Evolutionary conservation across 2,888 invertebrate species (phyloP), one percentile per base, ranked within the genome.

Genomic region (Venustoraphidia nigricollis): DNA sequence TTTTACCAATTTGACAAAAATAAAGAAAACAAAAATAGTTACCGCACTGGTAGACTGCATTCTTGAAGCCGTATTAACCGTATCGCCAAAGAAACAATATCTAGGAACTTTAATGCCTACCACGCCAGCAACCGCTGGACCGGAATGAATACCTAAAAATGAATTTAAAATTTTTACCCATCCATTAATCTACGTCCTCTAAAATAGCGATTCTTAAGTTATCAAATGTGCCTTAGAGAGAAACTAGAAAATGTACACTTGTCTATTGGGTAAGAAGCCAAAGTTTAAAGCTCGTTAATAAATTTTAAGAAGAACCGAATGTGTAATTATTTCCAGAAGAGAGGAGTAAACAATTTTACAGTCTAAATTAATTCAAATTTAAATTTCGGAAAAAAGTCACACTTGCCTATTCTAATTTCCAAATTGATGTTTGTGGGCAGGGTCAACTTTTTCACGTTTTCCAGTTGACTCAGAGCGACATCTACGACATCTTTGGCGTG

Each of bases 31-130:
- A 36, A 53, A 47, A 11, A 27, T 27, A 27, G 27, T 62, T 62
- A 79, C 80, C 64, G 69, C 59, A 55, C 79, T 74, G 17, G 75
- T 73, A 1, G 79, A 76, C 62, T 92, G 91, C 90, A 92, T 91
- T 50, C 92, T 75, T 3, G 91, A 88, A 2, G 92, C 92, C 0
- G 89, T 91, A 62, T 93, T 93, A 13, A 93, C 88, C 0, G 91
- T 87, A 63, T 91, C 91, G 0, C 92, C 92, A 53, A 92, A 92
- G 44, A 93, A 79, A 58, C 91, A 92, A 64, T 89, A 91, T 55
- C 90, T 75, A 0, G 89, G 90, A 46, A 88, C 79, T 59, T 88
- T 85, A 38, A 83, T 68, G 0, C 92, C 92, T 0, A 92, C 83
- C 17, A 92, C 84, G 1, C 91, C 91, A 0, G 88, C 91, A 6